These are phyloP conservation scores for Chromis chromis DNA, from an alignment of 2,797 vertebrate genomes.

Conservation along the genomic window DNA sequence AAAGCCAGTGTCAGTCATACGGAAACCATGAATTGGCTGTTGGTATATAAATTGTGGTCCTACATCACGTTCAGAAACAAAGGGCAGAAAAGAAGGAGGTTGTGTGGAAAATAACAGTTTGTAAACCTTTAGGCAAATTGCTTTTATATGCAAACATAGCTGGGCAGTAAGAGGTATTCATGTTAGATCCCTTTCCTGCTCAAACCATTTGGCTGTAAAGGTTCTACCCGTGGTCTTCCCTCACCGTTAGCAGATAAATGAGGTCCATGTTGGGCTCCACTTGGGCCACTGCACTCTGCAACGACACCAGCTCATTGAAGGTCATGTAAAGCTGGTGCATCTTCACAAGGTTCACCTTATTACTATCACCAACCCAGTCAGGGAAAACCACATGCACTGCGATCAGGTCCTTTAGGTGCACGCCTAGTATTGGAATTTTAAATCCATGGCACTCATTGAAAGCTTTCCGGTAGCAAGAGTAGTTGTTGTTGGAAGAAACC, in stretches of 20 bases:
- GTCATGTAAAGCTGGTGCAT: constrained; percentile 98
- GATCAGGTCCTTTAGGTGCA: constrained; percentile 97
- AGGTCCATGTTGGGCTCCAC: constrained; percentile 98
- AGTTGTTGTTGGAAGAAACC: constrained; percentile 97
- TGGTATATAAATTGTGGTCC: neutral
- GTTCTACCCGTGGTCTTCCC: constrained; percentile 44
- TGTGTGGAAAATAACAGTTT: neutral
- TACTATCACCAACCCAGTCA: constrained; percentile 91
- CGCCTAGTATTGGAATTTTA: constrained; percentile 96
- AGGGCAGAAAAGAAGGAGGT: no score
- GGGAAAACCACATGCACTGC: constrained; percentile 95
- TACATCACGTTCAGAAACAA: no score
- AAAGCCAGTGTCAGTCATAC: neutral
- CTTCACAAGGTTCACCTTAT: constrained; percentile 95
- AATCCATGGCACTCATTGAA: constrained; percentile 93
- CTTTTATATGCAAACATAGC: neutral
- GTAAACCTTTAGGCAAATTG: neutral
- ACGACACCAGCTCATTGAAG: constrained; percentile 92
- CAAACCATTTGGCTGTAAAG: neutral
- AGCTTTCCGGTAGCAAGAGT: constrained; percentile 94
- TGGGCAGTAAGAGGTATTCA: no score
- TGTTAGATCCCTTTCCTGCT: no score
- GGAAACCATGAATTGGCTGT: neutral
- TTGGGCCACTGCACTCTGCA: constrained; percentile 91
- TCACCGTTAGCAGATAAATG: constrained; percentile 94